A percentile compares a stretch with the other conserved stretches of the same genome.
Evolutionary conservation across 2,888 invertebrate species (phyloP).

Genomic region (Heliconius erato): DNA sequence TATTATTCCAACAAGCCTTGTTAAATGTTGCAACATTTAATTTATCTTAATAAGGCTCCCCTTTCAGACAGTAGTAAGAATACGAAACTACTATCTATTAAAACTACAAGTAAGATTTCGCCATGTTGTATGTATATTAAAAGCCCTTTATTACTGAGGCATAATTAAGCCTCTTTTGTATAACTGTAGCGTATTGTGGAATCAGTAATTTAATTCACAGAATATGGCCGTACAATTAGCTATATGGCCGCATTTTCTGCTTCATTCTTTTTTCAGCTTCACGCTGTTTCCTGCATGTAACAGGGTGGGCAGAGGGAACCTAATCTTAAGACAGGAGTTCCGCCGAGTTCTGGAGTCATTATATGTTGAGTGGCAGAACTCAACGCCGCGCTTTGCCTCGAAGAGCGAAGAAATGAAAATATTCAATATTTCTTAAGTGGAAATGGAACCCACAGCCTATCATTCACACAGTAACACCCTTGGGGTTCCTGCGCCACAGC

Average conservation of each 20-base stretch:
- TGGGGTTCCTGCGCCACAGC: no score
- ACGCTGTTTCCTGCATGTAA: no score
- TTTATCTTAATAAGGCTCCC: not conserved
- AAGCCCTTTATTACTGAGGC: constrained; percentile 13
- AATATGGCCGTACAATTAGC: not conserved
- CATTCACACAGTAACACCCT: no score
- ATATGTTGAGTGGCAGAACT: no score
- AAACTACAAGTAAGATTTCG: not conserved
- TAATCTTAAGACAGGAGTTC: not conserved
- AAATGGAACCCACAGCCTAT: no score
- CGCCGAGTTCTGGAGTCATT: no score
- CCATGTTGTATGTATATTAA: not conserved
- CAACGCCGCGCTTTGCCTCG: no score
- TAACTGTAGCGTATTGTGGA: not conserved
- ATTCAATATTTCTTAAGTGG: no score
- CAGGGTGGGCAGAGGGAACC: no score
- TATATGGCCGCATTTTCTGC: not conserved
- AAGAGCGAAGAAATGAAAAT: no score
- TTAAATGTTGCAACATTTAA: not conserved
- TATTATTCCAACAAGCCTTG: not conserved
- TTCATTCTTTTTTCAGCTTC: not conserved
- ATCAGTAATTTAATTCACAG: constrained; percentile 14
- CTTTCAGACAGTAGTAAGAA: not conserved
- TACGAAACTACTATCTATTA: constrained; percentile 6
- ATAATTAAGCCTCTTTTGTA: constrained; percentile 24